Base-by-base conservation (phyloP, 2,113 vertebrate genomes). In the Cepphus grylle region DNA sequence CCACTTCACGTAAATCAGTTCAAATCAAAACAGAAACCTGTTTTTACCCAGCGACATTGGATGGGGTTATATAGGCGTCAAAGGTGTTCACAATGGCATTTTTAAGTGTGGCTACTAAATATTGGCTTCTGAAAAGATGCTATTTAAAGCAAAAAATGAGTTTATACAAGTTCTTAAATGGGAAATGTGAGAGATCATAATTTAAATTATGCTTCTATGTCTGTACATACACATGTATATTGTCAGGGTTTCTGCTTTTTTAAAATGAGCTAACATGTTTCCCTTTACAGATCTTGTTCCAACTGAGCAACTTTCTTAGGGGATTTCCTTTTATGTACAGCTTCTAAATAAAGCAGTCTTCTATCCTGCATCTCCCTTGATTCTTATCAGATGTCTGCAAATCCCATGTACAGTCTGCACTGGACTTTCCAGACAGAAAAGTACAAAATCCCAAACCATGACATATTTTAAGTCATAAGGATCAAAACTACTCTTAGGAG, bases 261-360 rank as follows among this genome's bases (percentile, higher is more conserved):
- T 32, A 2, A 69, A 82, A 55, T 58, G 22, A 79, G 8, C 10
- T 62, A 63, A 55, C 1, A 0, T 38, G 17, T 59, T 93, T 94
- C 36, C 16, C 36, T 78, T 90, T 70, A 38, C 38, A 90, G 77
- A 63, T 47, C 88, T 77, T 83, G 12, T 65, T 95, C 58, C 59
- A 78, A 26, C 12, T 56, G 40, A 78, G 36, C 32, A 90, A 81
- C 18, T 47, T 80, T 93, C 76, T 59, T 74, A n/a, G 9, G 63
- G 16, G 50, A 81, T 88, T 92, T 94, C 73, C 70, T 95, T 96
- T 90, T 86, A 92, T 65, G 84, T 63, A 81, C 59, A 22, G 36
- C 9, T 96, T 95, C 92, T 96, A 96, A 93, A 92, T 90, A 95
- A 90, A 97, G 63, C 50, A 55, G 23, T 71, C 79, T 40, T 82